phyloP scores from a whole-genome alignment of 1,140 invertebrate genomes.

The Aphelenchoides avenae region DNA sequence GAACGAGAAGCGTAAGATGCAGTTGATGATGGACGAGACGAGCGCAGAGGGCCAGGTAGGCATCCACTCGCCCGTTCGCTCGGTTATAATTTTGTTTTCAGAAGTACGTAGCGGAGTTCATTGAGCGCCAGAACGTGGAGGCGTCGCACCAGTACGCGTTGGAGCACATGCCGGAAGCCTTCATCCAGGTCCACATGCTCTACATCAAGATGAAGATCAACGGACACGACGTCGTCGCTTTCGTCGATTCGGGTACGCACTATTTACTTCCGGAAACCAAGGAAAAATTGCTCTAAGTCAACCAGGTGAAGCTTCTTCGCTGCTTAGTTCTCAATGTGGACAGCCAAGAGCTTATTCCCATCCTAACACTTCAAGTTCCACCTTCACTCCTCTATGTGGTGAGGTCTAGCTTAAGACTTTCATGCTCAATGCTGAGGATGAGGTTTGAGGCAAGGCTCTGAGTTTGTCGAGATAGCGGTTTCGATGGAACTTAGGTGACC shows the following conservation, averaged over 20 bases:
- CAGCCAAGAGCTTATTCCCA: too few species aligned
- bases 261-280: too few species aligned
- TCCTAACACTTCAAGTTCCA: too few species aligned
- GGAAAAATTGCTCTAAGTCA: too few species aligned
- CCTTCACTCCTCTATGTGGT: too few species aligned
- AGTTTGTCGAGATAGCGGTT: too few species aligned
- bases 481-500: too few species aligned
- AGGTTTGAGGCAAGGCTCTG: too few species aligned
- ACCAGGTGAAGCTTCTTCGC: too few species aligned
- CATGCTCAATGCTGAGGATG: too few species aligned
- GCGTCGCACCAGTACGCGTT: constrained; percentile 26
- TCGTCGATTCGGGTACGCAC: constrained; percentile 26
- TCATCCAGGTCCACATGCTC: constrained; percentile 42
- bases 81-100: neutral
- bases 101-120: constrained; percentile 25
- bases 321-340: too few species aligned
- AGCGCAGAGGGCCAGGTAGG: constrained; percentile 29
- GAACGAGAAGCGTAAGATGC: constrained; percentile 7
- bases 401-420: too few species aligned
- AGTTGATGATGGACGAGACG: constrained; percentile 26
- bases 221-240: constrained; percentile 40
- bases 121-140: constrained; percentile 27
- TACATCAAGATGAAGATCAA: constrained; percentile 47
- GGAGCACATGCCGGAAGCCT: constrained; percentile 34
- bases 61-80: neutral